Base-by-base conservation (phyloP, 1,140 invertebrate species). In the Pseudoatta argentina region DNA sequence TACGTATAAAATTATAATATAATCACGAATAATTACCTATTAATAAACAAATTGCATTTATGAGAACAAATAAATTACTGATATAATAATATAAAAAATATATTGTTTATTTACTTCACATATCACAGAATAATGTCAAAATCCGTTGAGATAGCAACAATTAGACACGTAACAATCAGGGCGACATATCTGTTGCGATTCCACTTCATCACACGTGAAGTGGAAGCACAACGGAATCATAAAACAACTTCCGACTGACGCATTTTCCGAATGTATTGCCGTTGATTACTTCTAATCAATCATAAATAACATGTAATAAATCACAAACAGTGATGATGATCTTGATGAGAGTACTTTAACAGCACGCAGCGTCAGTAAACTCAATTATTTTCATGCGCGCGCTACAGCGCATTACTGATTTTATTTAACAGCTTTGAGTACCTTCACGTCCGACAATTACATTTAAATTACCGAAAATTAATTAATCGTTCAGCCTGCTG, bases 251-350 rank as follows among this genome's bases (percentile, higher is more conserved):
- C 24, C 24, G 48, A 82, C 53, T 44, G 53, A 48, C 24, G 55
- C 55, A 61, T 73, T 82, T 82, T 51, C 79, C 55, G 27, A 61
- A 61, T 24, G 57, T 14, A 61, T 73, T 61, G 39, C 57, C 55
- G n/a, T 75, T 69, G 24, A 82, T 73, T 75, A 61, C 39, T 83
- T 83, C 57, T 83, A 73, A 83, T 83, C 69, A 63, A 83, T 83
- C 79, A 83, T 73, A 51, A 73, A 83, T 83, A 73, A 83, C 79
- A 39, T 73, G 44, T 51, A 83, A 83, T 83, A 83, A 83, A 83
- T 83, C 79, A 73, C 27, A 83, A 83, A 83, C 69, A 83, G 27
- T 27, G 66, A 27, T 73, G 18, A 30, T 73, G 55, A 21, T 75
- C 44, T 72, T 61, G 61, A 83, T 83, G 39, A 75, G 53, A 75